Evolutionary conservation across 2,797 vertebrate species (phyloP), one percentile per base, ranked within the genome.

Genomic region (Crocidura indochinensis): DNA sequence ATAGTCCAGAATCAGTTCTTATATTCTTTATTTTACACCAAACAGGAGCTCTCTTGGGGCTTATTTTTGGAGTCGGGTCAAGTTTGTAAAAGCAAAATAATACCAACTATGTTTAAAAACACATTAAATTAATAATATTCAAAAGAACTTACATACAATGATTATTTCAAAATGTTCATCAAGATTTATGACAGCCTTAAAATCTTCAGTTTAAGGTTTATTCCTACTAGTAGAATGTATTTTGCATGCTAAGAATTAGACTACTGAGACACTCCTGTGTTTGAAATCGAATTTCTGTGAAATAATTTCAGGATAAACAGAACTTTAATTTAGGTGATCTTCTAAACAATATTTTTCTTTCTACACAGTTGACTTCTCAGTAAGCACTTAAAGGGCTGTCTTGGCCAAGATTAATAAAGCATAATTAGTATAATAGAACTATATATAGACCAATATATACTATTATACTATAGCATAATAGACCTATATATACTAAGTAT

Each of bases 131-230:
- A 88, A 88, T 84, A 76, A 31, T 49, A 74, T 56, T 65, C 26
- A 87, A 84, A 62, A 75, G 31, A 85, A 88, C 97, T 98, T 97
- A 99, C 99, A 98, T 85, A 99, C 95, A 95, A 99, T 97, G 14
- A 99, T 99, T 78, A 99, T 96, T 93, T 98, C 98, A 51, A 98
- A 99, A 97, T 98, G 98, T 64, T 98, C 98, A 53, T 53, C 51
- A 31, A 97, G 95, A 82, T 96, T 97, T 81, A 76, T 89, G 15
- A 96, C 96, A 22, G 96, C 97, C 44, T 96, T 95, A 91, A 98
- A 87, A 8, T 96, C 44, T 47, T 90, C 85, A 97, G 71, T 11
- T 73, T 97, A 8, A 95, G 95, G 14, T 65, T 68, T 24, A 3
- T 84, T 78, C 75, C 83, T 93, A 96, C 92, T 62, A 83, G 93